phyloP scores from a whole-genome alignment of 2,797 vertebrate species.

The Sciurus vulgaris region DNA sequence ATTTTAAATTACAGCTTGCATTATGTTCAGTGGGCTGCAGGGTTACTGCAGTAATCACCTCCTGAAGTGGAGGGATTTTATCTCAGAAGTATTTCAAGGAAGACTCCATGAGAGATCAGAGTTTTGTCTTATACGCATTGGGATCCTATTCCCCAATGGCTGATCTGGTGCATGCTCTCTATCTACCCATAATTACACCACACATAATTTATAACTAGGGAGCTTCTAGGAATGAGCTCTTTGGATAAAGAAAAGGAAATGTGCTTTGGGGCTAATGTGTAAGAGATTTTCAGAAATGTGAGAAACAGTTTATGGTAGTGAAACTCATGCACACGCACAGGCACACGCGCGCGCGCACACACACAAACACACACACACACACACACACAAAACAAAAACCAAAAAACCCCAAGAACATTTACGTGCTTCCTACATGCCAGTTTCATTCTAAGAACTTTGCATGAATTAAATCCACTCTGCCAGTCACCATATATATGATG shows the following conservation, averaged over 20 bases:
- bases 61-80: slow-evolving; percentile 64
- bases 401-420: background rate
- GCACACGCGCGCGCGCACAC: background rate
- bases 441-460: background rate
- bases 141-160: background rate
- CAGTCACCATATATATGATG: background rate
- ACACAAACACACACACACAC: background rate
- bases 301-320: background rate
- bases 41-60: slow-evolving; percentile 47
- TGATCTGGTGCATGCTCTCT: slow-evolving; percentile 19
- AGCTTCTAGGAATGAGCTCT: slow-evolving; percentile 34
- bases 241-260: slow-evolving; percentile 39
- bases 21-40: slow-evolving; percentile 37
- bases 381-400: background rate
- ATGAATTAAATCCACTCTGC: background rate
- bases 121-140: slow-evolving; percentile 30
- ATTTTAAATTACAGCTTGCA: slow-evolving; percentile 79
- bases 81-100: slow-evolving; percentile 73
- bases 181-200: slow-evolving; percentile 29
- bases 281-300: slow-evolving; percentile 49
- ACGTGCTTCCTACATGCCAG: background rate
- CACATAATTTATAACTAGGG: slow-evolving; percentile 35
- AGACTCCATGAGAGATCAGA: slow-evolving; percentile 58
- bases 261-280: background rate
- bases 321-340: background rate